These are phyloP conservation scores for Spermophilus dauricus DNA, from an alignment of 2,113 vertebrate genomes.

Conservation along the genomic window DNA sequence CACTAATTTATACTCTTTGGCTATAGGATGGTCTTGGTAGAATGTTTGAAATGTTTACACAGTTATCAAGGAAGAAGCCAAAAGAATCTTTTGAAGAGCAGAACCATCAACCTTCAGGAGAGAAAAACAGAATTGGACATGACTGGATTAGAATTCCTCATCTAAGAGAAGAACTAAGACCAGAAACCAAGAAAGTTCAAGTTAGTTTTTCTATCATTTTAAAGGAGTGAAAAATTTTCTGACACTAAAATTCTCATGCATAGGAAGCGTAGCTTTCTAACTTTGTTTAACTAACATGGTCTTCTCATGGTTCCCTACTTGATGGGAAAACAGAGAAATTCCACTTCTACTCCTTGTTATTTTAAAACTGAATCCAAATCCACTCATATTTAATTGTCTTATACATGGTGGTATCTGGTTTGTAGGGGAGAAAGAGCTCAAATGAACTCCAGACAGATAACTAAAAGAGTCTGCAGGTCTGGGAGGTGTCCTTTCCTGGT, in stretches of 20 bases:
- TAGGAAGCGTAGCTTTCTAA: background rate
- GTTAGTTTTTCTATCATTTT: background rate
- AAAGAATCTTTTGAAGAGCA: background rate
- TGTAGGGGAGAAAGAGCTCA: background rate
- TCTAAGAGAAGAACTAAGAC: constrained; percentile 11
- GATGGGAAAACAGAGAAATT: background rate
- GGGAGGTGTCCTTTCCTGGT: background rate
- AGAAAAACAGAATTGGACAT: background rate
- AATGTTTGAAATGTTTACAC: background rate
- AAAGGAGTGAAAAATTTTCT: background rate
- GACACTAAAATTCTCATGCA: background rate
- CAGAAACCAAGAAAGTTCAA: background rate
- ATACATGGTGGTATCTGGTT: background rate
- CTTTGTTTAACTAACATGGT: background rate
- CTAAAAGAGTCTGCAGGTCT: background rate
- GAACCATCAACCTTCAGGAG: background rate
- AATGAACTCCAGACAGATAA: background rate
- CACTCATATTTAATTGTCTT: background rate
- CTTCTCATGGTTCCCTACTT: background rate
- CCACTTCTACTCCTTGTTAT: background rate
- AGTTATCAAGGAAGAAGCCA: background rate
- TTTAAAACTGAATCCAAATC: constrained; percentile 7
- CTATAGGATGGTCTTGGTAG: background rate
- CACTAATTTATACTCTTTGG: background rate
- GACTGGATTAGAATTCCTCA: background rate